phyloP scores from a whole-genome alignment of 2,888 invertebrate genomes.

The Adineta ricciae region DNA sequence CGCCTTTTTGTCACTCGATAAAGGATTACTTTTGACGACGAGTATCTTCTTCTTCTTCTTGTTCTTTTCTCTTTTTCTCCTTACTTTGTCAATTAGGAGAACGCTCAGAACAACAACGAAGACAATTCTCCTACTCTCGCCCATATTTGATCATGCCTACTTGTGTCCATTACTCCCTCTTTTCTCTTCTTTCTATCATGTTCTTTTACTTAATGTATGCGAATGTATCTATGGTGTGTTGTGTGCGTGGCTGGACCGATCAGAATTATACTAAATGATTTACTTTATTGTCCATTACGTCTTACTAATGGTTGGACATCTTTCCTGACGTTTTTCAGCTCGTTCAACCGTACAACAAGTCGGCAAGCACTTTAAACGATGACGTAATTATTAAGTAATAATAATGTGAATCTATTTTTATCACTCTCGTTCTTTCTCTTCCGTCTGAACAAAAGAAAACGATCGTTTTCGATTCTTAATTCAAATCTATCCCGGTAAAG shows the following conservation, averaged over 20 bases:
- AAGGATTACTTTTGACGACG: conserved; percentile 12
- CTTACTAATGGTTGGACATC: background rate
- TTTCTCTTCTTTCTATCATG: background rate
- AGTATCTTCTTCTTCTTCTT: background rate
- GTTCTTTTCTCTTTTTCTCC: background rate
- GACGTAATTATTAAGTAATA: conserved; percentile 4
- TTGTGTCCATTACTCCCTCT: background rate
- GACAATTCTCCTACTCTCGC: background rate
- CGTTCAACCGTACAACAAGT: background rate
- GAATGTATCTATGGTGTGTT: background rate
- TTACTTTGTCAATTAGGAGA: background rate
- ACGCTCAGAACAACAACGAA: background rate
- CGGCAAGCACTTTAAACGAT: background rate
- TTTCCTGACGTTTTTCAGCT: conserved; percentile 2
- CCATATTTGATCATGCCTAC: background rate
- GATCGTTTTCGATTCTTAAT: too few species aligned
- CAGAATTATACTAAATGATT: conserved; percentile 20
- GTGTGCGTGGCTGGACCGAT: background rate
- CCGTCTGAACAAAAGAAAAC: too few species aligned
- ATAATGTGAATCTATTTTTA: background rate
- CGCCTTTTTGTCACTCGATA: background rate
- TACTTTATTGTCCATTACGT: conserved; percentile 3
- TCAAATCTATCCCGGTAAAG: background rate
- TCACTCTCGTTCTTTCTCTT: background rate
- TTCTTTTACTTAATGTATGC: background rate